Percentiles rank a stretch among this genome's conserved stretches.
Evolutionary conservation across 2,797 vertebrate species (phyloP).

Genomic region (Heteromormyrus szaboi): DNA sequence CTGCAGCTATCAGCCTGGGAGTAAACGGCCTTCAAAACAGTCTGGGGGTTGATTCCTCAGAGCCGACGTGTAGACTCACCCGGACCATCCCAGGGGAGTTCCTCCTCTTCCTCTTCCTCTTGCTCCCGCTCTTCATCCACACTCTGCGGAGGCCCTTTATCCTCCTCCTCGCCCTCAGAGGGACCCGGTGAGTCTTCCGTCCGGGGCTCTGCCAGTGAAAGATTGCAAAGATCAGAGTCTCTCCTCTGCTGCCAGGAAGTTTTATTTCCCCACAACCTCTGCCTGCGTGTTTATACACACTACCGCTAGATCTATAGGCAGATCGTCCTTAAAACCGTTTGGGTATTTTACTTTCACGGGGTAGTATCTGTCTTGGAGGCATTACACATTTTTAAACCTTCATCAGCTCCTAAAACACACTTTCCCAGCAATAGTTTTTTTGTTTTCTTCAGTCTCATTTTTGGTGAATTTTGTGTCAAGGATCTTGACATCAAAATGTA

Average conservation of each 20-base stretch:
- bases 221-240: neutral
- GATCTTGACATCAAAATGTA: neutral
- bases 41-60: neutral
- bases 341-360: neutral
- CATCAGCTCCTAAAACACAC: neutral
- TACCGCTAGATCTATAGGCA: neutral
- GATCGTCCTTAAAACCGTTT: neutral
- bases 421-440: neutral
- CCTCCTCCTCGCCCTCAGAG: conserved; percentile 51
- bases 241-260: neutral
- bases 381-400: neutral
- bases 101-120: conserved; percentile 24
- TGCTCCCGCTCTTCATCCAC: conserved; percentile 37
- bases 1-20: neutral
- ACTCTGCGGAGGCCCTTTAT: conserved; percentile 40
- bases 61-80: conserved; percentile 61
- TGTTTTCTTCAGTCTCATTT: neutral
- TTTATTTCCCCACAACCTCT: neutral
- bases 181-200: conserved; percentile 50
- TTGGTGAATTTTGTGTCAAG: neutral
- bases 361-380: neutral
- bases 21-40: neutral
- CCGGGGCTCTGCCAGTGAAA: conserved; percentile 46
- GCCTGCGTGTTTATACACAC: neutral
- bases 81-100: conserved; percentile 69